phyloP scores from a whole-genome alignment of 2,113 vertebrate genomes.

The Verasper variegatus region DNA sequence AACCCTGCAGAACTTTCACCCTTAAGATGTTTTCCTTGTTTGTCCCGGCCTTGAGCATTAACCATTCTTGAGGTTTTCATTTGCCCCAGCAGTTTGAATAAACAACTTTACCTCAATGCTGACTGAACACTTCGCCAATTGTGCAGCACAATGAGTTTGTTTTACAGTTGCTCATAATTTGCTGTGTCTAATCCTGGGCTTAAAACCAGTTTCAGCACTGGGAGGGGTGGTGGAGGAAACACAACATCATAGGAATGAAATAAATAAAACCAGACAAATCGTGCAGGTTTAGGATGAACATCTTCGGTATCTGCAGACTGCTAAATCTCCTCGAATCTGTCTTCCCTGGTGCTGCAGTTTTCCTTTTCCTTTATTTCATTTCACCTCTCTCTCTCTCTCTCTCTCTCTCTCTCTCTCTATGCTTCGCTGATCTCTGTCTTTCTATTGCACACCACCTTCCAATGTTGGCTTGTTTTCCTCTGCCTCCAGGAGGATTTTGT shows the following conservation, averaged over 20 bases:
- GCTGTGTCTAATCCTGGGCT: constrained; percentile 1
- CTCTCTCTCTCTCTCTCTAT: too few species aligned
- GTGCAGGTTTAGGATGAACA: constrained; percentile 48
- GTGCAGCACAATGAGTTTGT: constrained; percentile 8
- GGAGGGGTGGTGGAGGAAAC: not conserved
- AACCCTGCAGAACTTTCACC: constrained; percentile 11
- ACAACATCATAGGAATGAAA: constrained; percentile 18
- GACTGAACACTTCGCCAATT: not conserved
- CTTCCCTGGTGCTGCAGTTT: constrained; percentile 7
- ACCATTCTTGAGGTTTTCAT: constrained; percentile 10
- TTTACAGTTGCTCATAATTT: constrained; percentile 28
- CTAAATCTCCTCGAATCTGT: constrained; percentile 47
- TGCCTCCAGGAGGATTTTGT: constrained; percentile 33
- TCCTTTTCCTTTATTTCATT: constrained; percentile 25
- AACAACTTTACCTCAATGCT: constrained; percentile 23
- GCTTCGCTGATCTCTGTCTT: not conserved
- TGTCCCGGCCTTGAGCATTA: constrained; percentile 23
- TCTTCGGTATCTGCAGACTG: constrained; percentile 26
- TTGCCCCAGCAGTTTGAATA: constrained; percentile 20
- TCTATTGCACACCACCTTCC: constrained; percentile 4
- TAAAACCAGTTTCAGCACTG: not conserved
- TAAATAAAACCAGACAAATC: constrained; percentile 48
- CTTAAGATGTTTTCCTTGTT: constrained; percentile 21
- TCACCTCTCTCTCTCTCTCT: not conserved
- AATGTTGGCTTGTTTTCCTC: constrained; percentile 17